Conservation (phyloP, 1,140 invertebrate species). For the Drosophila micromelanica region DNA sequence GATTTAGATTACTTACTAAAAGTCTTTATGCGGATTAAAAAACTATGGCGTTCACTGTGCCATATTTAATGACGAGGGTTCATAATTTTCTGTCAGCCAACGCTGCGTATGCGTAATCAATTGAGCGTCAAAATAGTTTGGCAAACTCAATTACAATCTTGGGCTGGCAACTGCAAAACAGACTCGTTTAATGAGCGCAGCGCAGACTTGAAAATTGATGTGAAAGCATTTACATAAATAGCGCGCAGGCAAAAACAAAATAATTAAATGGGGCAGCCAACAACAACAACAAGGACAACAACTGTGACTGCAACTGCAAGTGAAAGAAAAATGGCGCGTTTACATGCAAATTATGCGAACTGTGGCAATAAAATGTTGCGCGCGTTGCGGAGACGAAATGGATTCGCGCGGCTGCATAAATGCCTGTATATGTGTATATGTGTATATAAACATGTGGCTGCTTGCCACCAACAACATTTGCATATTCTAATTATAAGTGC, state of each 20-base stretch:
- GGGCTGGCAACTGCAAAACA: slow-evolving; percentile 16
- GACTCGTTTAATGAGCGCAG: slow-evolving; percentile 28
- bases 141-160: slow-evolving; percentile 72
- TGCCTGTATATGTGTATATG: slow-evolving; percentile 53
- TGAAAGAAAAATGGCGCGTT: slow-evolving; percentile 77
- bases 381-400: slow-evolving; percentile 23
- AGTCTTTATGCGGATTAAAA: too few species aligned
- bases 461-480: slow-evolving; percentile 74
- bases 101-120: slow-evolving; percentile 74
- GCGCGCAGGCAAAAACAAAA: slow-evolving; percentile 45
- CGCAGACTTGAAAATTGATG: slow-evolving; percentile 53
- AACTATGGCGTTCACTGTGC: neutral
- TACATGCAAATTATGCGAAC: slow-evolving; percentile 80
- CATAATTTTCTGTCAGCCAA: slow-evolving; percentile 37
- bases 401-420: slow-evolving; percentile 61
- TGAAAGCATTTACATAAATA: slow-evolving; percentile 57
- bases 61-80: neutral
- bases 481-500: slow-evolving; percentile 83
- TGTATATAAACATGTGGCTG: slow-evolving; percentile 53
- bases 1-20: too few species aligned
- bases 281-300: neutral
- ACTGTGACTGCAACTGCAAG: slow-evolving; percentile 5
- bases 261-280: slow-evolving; percentile 39
- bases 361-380: slow-evolving; percentile 68
- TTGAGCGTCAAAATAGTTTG: slow-evolving; percentile 75